Evolutionary conservation across 1,140 invertebrate genomes (phyloP).

Genomic region (Drosophila suzukii): DNA sequence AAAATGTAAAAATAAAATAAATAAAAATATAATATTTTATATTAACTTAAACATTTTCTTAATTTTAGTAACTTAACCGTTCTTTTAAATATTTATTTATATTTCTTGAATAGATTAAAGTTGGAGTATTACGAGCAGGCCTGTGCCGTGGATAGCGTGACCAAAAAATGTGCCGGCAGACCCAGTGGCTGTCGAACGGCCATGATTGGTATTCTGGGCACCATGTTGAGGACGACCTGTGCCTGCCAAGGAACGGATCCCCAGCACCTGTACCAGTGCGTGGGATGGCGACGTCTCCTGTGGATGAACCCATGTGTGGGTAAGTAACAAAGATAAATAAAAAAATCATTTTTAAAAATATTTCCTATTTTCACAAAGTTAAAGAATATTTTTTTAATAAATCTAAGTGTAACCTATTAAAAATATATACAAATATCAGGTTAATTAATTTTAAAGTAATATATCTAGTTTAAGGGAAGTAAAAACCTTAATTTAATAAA

Average conservation of each 20-base stretch:
- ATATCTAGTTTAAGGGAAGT: too few species aligned
- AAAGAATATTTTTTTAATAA: too few species aligned
- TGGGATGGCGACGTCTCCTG: slow-evolving; percentile 95
- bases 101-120: slow-evolving; percentile 86
- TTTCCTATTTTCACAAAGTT: too few species aligned
- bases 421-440: too few species aligned
- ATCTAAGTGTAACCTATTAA: too few species aligned
- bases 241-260: slow-evolving; percentile 93
- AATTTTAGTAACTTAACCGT: too few species aligned
- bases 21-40: too few species aligned
- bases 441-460: too few species aligned
- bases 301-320: slow-evolving; percentile 97
- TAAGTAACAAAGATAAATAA: slow-evolving; percentile 85
- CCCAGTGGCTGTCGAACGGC: slow-evolving; percentile 91
- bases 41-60: neutral
- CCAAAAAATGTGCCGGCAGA: slow-evolving; percentile 94
- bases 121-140: slow-evolving; percentile 95
- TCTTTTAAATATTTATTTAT: neutral
- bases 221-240: slow-evolving; percentile 92
- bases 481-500: too few species aligned
- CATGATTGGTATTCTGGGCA: slow-evolving; percentile 93
- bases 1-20: too few species aligned
- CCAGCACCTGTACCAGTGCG: slow-evolving; percentile 92
- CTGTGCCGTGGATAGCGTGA: slow-evolving; percentile 94
- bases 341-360: too few species aligned